These are phyloP conservation scores for Cynopterus sphinx DNA, from an alignment of 2,797 vertebrate genomes.

Conservation along the genomic window DNA sequence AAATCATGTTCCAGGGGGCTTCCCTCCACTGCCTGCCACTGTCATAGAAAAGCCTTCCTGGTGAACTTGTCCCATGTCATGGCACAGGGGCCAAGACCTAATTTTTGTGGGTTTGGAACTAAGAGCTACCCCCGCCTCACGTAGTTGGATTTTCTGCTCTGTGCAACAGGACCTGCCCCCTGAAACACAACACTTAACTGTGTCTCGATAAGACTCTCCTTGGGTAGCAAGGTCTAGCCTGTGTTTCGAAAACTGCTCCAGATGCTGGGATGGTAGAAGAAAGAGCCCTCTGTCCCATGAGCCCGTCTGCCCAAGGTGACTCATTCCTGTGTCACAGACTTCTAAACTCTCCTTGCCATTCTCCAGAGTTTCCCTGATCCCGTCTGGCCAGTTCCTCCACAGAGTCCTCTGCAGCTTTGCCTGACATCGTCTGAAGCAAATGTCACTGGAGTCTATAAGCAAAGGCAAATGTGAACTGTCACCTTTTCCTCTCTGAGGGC, in stretches of 20 bases:
- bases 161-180: not conserved
- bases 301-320: conserved; percentile 9
- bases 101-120: not conserved
- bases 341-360: conserved; percentile 55
- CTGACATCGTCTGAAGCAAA: not conserved
- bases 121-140: not conserved
- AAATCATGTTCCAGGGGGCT: not conserved
- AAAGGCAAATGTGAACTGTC: not conserved
- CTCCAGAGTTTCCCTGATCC: conserved; percentile 38
- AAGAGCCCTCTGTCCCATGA: conserved; percentile 39
- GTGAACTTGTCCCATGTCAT: not conserved
- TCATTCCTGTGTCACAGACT: conserved; percentile 30
- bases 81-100: not conserved
- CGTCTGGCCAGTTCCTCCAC: conserved; percentile 40
- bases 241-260: not conserved
- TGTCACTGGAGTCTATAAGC: not conserved
- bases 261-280: not conserved
- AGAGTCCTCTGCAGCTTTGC: conserved; percentile 5
- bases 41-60: not conserved
- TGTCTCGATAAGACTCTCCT: not conserved
- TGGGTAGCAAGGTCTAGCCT: not conserved
- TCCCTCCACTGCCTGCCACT: not conserved
- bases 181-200: not conserved
- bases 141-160: not conserved
- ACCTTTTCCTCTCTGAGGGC: not conserved